Conservation (phyloP, 92 coral and sea anemone species). For the Siderastrea radians region DNA sequence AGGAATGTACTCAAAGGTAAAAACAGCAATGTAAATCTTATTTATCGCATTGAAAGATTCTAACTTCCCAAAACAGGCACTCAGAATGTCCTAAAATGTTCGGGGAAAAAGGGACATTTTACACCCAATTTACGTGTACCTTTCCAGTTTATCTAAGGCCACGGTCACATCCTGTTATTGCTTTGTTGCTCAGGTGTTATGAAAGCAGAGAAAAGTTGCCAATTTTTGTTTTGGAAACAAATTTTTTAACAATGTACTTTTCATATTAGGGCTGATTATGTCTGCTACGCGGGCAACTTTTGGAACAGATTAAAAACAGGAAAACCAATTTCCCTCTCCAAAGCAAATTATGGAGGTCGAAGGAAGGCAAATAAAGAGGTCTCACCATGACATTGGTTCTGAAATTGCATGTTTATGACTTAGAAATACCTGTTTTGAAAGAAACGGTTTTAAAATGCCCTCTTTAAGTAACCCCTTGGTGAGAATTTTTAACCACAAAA, state of each 20-base stretch:
- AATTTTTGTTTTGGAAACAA: neutral
- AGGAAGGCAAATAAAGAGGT: neutral
- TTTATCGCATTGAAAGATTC: too few species aligned
- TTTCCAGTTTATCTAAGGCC: neutral
- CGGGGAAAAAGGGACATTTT: neutral
- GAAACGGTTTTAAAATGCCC: constrained; percentile 1
- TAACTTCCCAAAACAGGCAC: neutral
- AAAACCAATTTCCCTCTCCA: neutral
- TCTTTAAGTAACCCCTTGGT: constrained; percentile 1
- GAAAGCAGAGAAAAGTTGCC: neutral
- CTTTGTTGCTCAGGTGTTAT: neutral
- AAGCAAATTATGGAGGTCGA: neutral
- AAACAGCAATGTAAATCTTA: too few species aligned
- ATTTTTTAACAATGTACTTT: neutral
- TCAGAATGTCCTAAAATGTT: neutral
- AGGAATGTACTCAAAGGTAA: too few species aligned
- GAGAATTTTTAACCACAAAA: neutral
- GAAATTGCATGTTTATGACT: neutral
- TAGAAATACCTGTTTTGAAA: constrained; percentile 21
- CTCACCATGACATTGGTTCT: neutral
- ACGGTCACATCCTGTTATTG: neutral
- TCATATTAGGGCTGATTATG: neutral
- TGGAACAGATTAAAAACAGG: too few species aligned
- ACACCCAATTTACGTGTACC: neutral
- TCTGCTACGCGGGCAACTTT: neutral